phyloP scores from a whole-genome alignment of 2,888 invertebrate species.

The Amorpha juglandis region DNA sequence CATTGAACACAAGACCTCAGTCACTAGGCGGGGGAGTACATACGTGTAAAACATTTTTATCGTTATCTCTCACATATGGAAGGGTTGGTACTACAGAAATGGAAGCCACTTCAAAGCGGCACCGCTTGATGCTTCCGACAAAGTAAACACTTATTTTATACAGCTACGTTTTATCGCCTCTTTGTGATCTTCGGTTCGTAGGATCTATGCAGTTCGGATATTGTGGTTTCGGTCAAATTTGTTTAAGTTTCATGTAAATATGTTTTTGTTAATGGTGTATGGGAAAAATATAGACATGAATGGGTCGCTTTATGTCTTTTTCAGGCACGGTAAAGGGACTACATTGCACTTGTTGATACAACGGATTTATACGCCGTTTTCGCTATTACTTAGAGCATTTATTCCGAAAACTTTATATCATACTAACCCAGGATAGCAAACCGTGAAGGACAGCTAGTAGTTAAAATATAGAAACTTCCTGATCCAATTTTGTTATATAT shows the following conservation, averaged over 20 bases:
- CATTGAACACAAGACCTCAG: slow-evolving; percentile 29
- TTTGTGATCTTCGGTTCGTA: slow-evolving; percentile 52
- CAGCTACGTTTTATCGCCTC: slow-evolving; percentile 61
- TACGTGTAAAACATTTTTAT: slow-evolving; percentile 43
- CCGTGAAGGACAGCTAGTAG: too few species aligned
- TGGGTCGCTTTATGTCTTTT: too few species aligned
- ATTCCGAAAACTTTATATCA: too few species aligned
- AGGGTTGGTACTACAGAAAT: slow-evolving; percentile 76
- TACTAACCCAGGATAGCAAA: too few species aligned
- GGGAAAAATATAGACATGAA: background rate
- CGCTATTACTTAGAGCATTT: too few species aligned
- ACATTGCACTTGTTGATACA: too few species aligned
- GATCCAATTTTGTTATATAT: too few species aligned
- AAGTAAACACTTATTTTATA: slow-evolving; percentile 75
- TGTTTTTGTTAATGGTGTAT: background rate
- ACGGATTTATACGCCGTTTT: too few species aligned
- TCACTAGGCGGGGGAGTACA: slow-evolving; percentile 24
- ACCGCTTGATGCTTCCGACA: slow-evolving; percentile 63
- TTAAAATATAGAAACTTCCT: too few species aligned
- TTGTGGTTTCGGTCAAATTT: slow-evolving; percentile 27
- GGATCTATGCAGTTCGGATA: slow-evolving; percentile 28
- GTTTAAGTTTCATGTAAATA: slow-evolving; percentile 21
- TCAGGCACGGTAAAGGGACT: too few species aligned
- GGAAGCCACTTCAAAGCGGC: slow-evolving; percentile 77
- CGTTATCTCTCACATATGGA: slow-evolving; percentile 65